Evolutionary conservation across 2,888 invertebrate genomes (phyloP), one percentile per base, ranked within the genome.

Genomic region (Orthonychiurus folsomi): DNA sequence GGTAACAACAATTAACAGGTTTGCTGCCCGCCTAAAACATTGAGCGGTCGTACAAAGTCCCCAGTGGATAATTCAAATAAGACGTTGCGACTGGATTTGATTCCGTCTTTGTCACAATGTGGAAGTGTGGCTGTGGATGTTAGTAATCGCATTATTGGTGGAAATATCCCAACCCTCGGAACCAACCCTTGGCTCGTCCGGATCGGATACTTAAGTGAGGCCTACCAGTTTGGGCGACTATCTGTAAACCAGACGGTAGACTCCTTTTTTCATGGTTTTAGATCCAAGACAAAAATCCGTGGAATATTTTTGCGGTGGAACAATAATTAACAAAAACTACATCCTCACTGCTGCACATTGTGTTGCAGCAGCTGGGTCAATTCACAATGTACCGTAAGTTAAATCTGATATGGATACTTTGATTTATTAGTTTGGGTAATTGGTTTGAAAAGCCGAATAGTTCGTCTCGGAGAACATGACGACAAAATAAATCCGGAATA

Each of bases 161-260:
- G 65, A 12, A 60, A 50, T 20, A 23, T 25, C 18, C 60, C 60
- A 20, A 61, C 61, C 0, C 64, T 65, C 56, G 71, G 66, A 5
- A 60, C 63, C 12, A 66, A 64, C 56, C 69, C 71, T 3, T 71
- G 69, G 69, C 59, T 69, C 5, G 67, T 64, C 18, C 27, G 67
- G n/a, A 58, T 69, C n/a, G 71, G 69, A 18, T 61, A 63, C 26
- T 56, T 60, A 63, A 56, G 69, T 69, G 59, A 50, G 18, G n/a
- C n/a, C n/a, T n/a, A n/a, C n/a, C n/a, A n/a, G n/a, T n/a, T n/a
- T n/a, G n/a, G n/a, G n/a, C n/a, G n/a, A n/a, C n/a, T n/a, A n/a
- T n/a, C n/a, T n/a, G n/a, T n/a, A n/a, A n/a, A n/a, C n/a, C n/a
- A n/a, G n/a, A n/a, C n/a, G n/a, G n/a, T n/a, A n/a, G n/a, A n/a